phyloP scores from a whole-genome alignment of 92 coral and sea anemone genomes.

The Palythoa grandiflora region DNA sequence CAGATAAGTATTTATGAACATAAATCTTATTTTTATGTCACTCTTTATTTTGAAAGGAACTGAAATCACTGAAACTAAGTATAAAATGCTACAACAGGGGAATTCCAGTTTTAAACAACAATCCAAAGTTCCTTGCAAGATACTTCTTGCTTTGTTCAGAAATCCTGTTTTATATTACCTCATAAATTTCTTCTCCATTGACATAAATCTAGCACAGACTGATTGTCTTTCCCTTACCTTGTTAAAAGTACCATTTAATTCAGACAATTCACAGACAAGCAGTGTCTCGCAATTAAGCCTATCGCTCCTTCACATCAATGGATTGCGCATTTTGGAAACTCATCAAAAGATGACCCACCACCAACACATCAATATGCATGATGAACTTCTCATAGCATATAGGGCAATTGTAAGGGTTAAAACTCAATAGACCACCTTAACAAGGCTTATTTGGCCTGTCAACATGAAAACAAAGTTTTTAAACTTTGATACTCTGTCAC shows the following conservation, averaged over 20 bases:
- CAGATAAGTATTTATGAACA: too few relatives aligned
- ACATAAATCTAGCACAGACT: constrained; percentile 25
- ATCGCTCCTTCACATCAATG: constrained; percentile 50
- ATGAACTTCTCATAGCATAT: constrained; percentile 50
- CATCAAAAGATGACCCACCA: constrained; percentile 48
- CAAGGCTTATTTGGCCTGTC: constrained; percentile 53
- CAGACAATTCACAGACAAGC: constrained; percentile 48
- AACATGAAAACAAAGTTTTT: constrained; percentile 47
- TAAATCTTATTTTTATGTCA: too few relatives aligned
- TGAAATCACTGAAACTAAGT: too few relatives aligned
- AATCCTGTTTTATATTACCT: neutral
- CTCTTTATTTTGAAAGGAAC: neutral
- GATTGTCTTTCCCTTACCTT: constrained; percentile 36
- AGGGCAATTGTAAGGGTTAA: constrained; percentile 50
- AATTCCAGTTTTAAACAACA: neutral
- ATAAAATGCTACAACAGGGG: too few relatives aligned
- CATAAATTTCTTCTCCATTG: neutral
- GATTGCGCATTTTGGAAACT: constrained; percentile 46
- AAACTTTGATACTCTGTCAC: constrained; percentile 17
- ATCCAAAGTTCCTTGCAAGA: neutral
- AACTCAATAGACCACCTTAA: constrained; percentile 41
- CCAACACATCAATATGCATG: constrained; percentile 33
- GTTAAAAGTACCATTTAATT: constrained; percentile 36
- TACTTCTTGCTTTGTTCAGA: neutral
- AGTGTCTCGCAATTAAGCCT: constrained; percentile 49